Evolutionary conservation across 1,140 invertebrate genomes (phyloP).

Genomic region (Brachionus rubens): DNA sequence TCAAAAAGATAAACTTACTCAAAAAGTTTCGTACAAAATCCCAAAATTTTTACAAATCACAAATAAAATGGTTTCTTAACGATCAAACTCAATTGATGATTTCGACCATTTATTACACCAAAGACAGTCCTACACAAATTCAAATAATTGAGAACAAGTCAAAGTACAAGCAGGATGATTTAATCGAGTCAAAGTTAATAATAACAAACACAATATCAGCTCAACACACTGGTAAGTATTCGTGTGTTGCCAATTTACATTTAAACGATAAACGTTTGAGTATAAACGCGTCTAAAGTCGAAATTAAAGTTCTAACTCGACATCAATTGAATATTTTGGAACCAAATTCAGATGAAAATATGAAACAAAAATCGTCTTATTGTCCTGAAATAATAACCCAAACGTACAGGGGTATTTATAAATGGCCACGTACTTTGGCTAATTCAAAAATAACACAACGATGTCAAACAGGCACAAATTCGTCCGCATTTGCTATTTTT

Average conservation of each 20-base stretch:
- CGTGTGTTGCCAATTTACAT: constrained; percentile 35
- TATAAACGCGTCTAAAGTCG: not conserved
- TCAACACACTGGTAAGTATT: constrained; percentile 27
- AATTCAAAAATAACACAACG: constrained; percentile 11
- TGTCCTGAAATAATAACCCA: constrained; percentile 32
- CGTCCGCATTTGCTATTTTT: constrained; percentile 19
- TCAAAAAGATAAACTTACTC: constrained; percentile 12
- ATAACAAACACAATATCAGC: constrained; percentile 23
- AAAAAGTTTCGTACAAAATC: constrained; percentile 18
- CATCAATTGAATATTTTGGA: constrained; percentile 25
- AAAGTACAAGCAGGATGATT: constrained; percentile 8
- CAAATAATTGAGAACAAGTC: constrained; percentile 34
- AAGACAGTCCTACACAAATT: constrained; percentile 31
- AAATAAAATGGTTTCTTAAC: constrained; percentile 43
- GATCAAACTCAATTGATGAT: constrained; percentile 21
- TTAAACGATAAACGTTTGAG: not conserved
- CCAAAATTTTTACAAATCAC: not conserved
- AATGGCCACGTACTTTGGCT: constrained; percentile 23
- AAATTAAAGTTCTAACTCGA: constrained; percentile 25
- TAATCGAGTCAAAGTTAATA: constrained; percentile 26
- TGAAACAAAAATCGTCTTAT: not conserved
- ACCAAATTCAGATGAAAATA: not conserved
- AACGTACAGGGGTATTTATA: constrained; percentile 18
- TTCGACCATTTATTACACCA: constrained; percentile 19
- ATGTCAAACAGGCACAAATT: constrained; percentile 1